Percentiles rank a stretch among this genome's conserved stretches.
Conservation (phyloP, 92 coral and sea anemone genomes). For the Zoanthus sociatus region DNA sequence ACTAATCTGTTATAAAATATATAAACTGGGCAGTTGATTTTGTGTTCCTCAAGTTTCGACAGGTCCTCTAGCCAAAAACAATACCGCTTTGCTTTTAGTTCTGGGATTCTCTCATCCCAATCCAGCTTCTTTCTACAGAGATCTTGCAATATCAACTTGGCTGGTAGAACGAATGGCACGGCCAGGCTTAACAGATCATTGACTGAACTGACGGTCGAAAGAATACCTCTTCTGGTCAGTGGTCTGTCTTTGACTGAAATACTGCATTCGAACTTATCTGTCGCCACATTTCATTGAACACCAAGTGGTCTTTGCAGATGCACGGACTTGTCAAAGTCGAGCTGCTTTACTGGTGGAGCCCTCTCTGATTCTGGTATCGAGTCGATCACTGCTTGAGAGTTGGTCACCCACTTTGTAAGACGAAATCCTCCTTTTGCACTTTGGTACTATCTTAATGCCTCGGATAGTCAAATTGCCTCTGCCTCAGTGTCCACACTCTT, state of each 20-base stretch:
- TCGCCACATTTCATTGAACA: conserved; percentile 50
- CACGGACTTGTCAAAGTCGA: too few species aligned
- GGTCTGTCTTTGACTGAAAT: conserved; percentile 45
- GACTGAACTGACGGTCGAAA: conserved; percentile 45
- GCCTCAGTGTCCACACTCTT: conserved; percentile 33
- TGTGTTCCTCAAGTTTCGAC: too few species aligned
- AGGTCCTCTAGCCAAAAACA: conserved; percentile 20
- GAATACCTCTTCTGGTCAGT: conserved; percentile 32
- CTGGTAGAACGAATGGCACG: conserved; percentile 40
- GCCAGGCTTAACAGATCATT: conserved; percentile 49
- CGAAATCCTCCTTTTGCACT: too few species aligned
- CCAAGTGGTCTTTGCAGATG: background rate
- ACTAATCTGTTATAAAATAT: background rate
- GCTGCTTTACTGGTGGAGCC: too few species aligned
- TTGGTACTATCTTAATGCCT: too few species aligned
- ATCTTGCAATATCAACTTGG: conserved; percentile 41
- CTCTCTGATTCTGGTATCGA: too few species aligned
- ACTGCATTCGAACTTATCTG: conserved; percentile 39
- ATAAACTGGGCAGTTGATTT: background rate
- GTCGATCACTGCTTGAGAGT: too few species aligned
- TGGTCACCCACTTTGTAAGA: too few species aligned
- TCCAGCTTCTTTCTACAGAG: conserved; percentile 41
- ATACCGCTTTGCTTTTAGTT: background rate
- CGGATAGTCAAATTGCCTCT: background rate
- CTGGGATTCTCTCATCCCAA: conserved; percentile 45